phyloP scores from a whole-genome alignment of 2,113 vertebrate species.

The Campylomormyrus tamandua region DNA sequence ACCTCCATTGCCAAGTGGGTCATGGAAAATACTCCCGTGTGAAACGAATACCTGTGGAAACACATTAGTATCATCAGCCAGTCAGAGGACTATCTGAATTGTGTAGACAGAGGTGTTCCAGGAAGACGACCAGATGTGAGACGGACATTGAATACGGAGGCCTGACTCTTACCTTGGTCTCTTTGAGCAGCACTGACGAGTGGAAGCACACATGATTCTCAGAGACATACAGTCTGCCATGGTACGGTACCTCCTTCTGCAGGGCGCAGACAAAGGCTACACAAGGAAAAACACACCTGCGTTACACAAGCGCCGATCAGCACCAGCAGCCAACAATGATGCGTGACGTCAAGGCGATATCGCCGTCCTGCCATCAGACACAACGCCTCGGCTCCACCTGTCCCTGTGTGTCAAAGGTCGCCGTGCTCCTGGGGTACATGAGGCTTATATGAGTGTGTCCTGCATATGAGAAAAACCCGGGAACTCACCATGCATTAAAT shows the following conservation, averaged over 20 bases:
- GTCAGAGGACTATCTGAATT: neutral
- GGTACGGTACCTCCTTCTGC: slow-evolving; percentile 75
- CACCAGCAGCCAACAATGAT: neutral
- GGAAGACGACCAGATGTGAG: neutral
- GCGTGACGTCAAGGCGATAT: neutral
- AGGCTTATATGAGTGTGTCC: neutral
- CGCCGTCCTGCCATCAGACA: neutral
- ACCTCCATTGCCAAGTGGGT: neutral
- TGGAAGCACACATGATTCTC: slow-evolving; percentile 68
- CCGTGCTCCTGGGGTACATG: neutral
- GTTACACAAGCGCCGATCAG: slow-evolving; percentile 3
- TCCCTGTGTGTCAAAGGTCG: slow-evolving; percentile 20
- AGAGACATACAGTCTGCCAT: slow-evolving; percentile 70
- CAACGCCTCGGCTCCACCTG: neutral
- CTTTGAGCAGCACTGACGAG: slow-evolving; percentile 69
- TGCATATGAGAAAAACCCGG: neutral
- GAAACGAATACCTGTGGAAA: neutral
- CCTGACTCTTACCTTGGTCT: slow-evolving; percentile 63
- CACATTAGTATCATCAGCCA: neutral
- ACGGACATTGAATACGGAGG: neutral
- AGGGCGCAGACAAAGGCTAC: slow-evolving; percentile 74
- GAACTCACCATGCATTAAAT: slow-evolving; percentile 63
- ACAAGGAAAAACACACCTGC: neutral
- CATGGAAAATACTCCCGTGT: neutral
- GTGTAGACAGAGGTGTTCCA: neutral